Conservation (phyloP, 2,113 vertebrate genomes). For the Xenopus borealis region DNA sequence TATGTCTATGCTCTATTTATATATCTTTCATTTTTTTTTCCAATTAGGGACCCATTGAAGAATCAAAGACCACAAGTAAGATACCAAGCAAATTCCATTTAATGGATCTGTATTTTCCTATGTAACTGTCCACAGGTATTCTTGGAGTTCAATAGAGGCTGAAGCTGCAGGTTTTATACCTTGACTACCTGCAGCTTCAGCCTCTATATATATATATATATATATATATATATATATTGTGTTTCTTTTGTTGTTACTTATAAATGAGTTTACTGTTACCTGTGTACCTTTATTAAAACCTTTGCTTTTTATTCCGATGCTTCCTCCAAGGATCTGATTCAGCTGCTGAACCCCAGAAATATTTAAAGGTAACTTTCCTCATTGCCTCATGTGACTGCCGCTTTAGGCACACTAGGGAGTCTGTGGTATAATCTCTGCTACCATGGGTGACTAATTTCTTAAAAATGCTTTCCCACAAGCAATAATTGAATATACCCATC, state of each 20-base stretch:
- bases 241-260: neutral
- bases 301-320: neutral
- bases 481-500: no score
- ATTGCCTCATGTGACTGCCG: no score
- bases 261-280: no score
- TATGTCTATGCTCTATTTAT: neutral
- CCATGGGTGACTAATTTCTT: no score
- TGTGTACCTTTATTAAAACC: neutral
- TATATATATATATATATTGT: neutral
- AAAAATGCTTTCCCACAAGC: no score
- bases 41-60: slow-evolving; percentile 13
- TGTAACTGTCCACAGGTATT: no score
- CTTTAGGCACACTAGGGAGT: no score
- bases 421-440: no score
- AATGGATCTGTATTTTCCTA: no score
- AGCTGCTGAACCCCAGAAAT: neutral
- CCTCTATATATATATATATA: neutral
- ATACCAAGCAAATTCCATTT: neutral
- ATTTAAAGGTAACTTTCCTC: neutral
- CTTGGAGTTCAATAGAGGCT: no score
- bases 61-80: slow-evolving; percentile 15
- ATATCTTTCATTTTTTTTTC: neutral
- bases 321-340: neutral
- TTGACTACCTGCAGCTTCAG: no score
- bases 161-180: no score